These are phyloP conservation scores for Gouania willdenowi DNA, from an alignment of 2,797 vertebrate genomes.

Conservation along the genomic window DNA sequence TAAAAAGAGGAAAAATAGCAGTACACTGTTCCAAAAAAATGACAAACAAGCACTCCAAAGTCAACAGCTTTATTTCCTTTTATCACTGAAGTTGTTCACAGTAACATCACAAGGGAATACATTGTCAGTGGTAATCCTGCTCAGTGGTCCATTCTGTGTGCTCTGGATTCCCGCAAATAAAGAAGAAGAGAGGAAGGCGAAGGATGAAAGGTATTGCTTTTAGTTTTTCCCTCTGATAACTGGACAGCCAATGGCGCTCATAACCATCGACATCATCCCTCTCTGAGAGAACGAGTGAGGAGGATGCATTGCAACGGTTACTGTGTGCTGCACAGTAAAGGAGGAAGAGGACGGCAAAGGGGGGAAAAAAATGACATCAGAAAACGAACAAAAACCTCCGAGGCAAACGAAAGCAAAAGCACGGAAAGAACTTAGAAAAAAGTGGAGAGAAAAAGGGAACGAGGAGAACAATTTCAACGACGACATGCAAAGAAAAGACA, in stretches of 20 bases:
- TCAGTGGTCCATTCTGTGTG: constrained; percentile 74
- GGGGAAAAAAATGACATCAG: constrained; percentile 3
- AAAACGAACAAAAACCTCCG: constrained; percentile 7
- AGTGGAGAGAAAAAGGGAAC: constrained; percentile 49
- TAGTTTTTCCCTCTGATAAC: constrained; percentile 74
- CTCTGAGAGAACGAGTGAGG: constrained; percentile 65
- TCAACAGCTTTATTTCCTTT: constrained; percentile 95
- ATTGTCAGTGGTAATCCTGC: constrained; percentile 81
- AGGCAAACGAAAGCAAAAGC: constrained; percentile 51
- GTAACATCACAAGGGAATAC: constrained; percentile 91
- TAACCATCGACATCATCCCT: constrained; percentile 64
- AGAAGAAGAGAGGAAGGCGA: constrained; percentile 85
- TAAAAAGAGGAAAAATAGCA: too few relatives aligned
- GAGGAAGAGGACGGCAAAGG: constrained; percentile 24
- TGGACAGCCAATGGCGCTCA: constrained; percentile 61
- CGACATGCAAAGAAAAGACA: constrained; percentile 90
- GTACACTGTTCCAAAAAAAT: too few relatives aligned
- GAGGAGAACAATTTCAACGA: constrained; percentile 76
- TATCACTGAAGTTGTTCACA: constrained; percentile 94
- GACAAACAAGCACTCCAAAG: constrained; percentile 68
- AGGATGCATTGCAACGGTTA: constrained; percentile 41
- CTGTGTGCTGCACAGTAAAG: constrained; percentile 44
- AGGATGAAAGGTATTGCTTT: constrained; percentile 90
- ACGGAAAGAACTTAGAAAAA: constrained; percentile 53
- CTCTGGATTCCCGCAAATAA: constrained; percentile 76